Base-by-base conservation (phyloP, 1,140 invertebrate genomes). In the Drosophila melanogaster region DNA sequence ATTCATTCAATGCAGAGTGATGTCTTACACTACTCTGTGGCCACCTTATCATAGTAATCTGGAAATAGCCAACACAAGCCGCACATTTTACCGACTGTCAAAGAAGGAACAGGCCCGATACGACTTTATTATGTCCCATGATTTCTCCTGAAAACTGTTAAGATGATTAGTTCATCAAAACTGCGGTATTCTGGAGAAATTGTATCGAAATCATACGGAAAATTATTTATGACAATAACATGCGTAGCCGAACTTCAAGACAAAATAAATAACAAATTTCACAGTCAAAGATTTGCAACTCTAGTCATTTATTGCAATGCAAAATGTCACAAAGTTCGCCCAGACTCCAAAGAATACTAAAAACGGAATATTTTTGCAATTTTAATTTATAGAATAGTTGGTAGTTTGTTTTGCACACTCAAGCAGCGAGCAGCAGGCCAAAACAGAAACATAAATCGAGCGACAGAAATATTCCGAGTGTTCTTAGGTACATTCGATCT, bases 401-500 rank as follows among this genome's bases (percentile, higher is more conserved):
- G 26, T 77, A 77, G 73, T 66, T 69, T 77, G 69, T 60, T 69
- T 77, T 41, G 3, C 40, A 30, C 55, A 62, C 26, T 59, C 24
- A 30, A 53, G 22, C 51, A 33, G 26, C 14, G 12, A 10, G 56
- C 22, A 73, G 24, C 15, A 47, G 75, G 56, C 64, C 60, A 81
- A 77, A 80, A 86, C 64, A 78, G 69, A 49, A 66, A 77, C 62
- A 77, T 70, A 86, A 86, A 66, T 72, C 58, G 60, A 14, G 44
- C 35, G 26, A 67, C 49, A 62, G 72, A 47, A 57, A 61, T 75
- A 77, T 61, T 73, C 53, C 40, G 69, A 80, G 73, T 74, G 57
- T 56, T 62, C 54, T 41, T 47, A 67, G 83, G 17, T 73, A 89
- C 81, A 80, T 89, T 87, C 84, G 84, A 87, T 87, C 79, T 87